Conservation (phyloP, 2,113 vertebrate genomes). For the Scomber japonicus region DNA sequence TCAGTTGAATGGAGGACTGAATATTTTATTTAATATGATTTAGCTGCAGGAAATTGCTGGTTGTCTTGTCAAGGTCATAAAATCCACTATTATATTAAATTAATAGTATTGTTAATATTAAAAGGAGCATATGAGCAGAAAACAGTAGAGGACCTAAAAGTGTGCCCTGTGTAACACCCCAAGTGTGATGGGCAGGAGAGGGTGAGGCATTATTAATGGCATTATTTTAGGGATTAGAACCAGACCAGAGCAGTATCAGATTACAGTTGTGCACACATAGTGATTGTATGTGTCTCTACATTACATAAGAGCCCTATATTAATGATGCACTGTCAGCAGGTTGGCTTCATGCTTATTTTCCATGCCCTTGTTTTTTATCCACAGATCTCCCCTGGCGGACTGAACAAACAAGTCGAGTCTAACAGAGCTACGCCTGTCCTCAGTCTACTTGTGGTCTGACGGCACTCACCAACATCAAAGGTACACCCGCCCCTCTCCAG, state of each 20-base stretch:
- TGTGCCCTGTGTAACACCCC: constrained; percentile 14
- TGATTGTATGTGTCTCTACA: constrained; percentile 17
- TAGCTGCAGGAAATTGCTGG: neutral
- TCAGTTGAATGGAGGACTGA: neutral
- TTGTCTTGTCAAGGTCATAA: neutral
- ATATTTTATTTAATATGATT: too few species aligned
- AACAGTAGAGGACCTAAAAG: neutral
- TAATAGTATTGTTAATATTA: too few species aligned
- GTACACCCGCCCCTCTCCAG: constrained; percentile 64
- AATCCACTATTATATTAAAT: too few species aligned
- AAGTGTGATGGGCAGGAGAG: neutral
- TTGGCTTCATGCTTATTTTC: constrained; percentile 30
- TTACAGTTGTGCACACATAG: neutral
- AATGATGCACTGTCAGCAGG: constrained; percentile 30
- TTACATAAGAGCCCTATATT: constrained; percentile 34
- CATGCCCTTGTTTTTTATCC: constrained; percentile 47
- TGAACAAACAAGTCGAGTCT: constrained; percentile 64
- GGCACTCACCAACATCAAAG: constrained; percentile 75
- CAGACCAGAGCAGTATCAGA: neutral
- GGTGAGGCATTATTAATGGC: neutral
- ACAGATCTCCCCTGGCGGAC: constrained; percentile 68
- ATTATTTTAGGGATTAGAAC: neutral
- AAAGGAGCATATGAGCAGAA: neutral
- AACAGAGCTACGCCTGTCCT: constrained; percentile 52
- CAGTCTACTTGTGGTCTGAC: constrained; percentile 69